These are phyloP conservation scores for Grantiella picta DNA, from an alignment of 2,113 vertebrate genomes.

Conservation along the genomic window DNA sequence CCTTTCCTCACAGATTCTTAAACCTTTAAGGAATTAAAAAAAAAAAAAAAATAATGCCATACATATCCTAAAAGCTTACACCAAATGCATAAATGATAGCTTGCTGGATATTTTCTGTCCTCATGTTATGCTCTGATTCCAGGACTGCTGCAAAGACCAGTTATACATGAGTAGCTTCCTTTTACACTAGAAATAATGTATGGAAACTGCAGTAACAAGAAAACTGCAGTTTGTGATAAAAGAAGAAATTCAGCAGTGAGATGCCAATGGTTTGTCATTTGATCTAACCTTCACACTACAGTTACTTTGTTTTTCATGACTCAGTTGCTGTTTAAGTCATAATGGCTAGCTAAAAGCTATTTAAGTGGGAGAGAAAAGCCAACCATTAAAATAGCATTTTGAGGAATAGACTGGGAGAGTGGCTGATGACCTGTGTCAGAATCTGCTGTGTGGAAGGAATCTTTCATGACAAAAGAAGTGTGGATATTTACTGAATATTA, in stretches of 20 bases:
- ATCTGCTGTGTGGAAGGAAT: constrained; percentile 5
- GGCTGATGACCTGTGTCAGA: constrained; percentile 30
- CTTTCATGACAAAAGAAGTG: background rate
- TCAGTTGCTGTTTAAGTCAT: constrained; percentile 43
- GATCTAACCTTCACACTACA: constrained; percentile 56
- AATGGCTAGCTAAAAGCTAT: constrained; percentile 45
- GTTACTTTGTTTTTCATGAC: constrained; percentile 55
- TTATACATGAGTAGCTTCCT: background rate
- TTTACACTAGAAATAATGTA: background rate
- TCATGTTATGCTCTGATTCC: background rate
- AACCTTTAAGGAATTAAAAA: background rate
- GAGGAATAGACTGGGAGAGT: background rate
- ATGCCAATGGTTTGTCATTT: constrained; percentile 21
- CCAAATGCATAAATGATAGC: background rate
- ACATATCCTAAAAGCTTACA: background rate
- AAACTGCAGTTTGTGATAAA: background rate
- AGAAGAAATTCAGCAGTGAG: background rate
- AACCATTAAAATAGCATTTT: constrained; percentile 29
- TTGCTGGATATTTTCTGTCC: background rate
- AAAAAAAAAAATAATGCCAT: background rate
- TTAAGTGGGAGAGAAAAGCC: constrained; percentile 12
- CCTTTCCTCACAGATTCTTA: background rate
- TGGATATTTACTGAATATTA: constrained; percentile 28
- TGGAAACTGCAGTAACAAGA: background rate
- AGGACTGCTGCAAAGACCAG: background rate